Evolutionary conservation across 2,113 vertebrate species (phyloP).

Genomic region (Larimichthys crocea): DNA sequence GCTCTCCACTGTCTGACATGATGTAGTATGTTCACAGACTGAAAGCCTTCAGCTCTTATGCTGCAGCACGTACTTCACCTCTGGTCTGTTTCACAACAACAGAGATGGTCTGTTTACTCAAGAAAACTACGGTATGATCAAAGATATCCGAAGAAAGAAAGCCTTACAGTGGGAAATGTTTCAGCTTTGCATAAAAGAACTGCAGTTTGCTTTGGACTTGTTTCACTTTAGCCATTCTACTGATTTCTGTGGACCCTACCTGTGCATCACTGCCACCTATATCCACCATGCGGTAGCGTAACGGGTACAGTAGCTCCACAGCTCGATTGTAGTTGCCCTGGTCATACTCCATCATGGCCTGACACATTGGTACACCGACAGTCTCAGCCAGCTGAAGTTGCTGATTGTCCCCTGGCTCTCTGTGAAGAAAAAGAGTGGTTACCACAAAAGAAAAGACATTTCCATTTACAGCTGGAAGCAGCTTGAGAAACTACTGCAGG

Average conservation of each 20-base stretch:
- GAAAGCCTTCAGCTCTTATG: constrained; percentile 21
- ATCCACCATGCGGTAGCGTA: constrained; percentile 85
- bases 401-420: constrained; percentile 85
- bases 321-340: constrained; percentile 85
- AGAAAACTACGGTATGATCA: constrained; percentile 23
- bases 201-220: not conserved
- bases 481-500: not conserved
- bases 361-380: constrained; percentile 89
- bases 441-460: not conserved
- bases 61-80: constrained; percentile 38
- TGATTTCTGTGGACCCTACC: constrained; percentile 77
- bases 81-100: constrained; percentile 32
- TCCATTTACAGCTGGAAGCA: not conserved
- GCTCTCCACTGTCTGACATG: constrained; percentile 36
- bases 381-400: constrained; percentile 84
- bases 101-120: constrained; percentile 30
- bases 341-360: constrained; percentile 90
- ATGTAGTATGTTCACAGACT: not conserved
- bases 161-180: constrained; percentile 4
- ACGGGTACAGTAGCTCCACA: constrained; percentile 89
- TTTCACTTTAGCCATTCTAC: not conserved
- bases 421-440: constrained; percentile 56
- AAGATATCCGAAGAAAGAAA: constrained; percentile 12
- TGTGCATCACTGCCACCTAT: constrained; percentile 96
- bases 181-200: not conserved